Evolutionary conservation across 2,113 vertebrate species (phyloP), one percentile per base, ranked within the genome.

Genomic region (Oplegnathus fasciatus): DNA sequence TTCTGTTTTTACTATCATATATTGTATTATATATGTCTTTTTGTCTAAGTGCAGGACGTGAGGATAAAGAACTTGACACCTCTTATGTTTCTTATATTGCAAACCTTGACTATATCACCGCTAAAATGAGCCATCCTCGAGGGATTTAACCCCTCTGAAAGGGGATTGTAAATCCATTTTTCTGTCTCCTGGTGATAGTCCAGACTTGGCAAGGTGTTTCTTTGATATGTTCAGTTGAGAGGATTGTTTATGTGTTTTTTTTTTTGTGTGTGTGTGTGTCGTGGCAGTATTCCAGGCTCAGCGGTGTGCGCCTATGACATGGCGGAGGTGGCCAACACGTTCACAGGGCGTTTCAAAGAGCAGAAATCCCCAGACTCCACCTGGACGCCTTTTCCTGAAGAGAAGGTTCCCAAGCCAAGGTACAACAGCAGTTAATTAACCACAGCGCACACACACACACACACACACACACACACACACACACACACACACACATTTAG

Each of bases 251-350:
- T 80, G 65, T 83, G 58, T 60, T 82, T 68, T 85, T 82, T 15
- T 83, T 44, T 68, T 67, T 70, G 32, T 86, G 74, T 69, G 24
- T 78, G 5, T 64, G 71, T 86, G 83, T 91, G 88, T 83, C 11
- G 10, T 85, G 61, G 74, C 96, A 99, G 98, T 92, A 99, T 99
- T 93, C 98, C 98, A 44, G 98, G 98, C 80, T 99, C 98, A 54
- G 98, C 98, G 0, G 98, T 99, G 55, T 99, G 98, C 75, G 98
- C 98, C 87, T 99, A 99, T 75, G 98, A 99, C 94, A 98, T 99
- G 98, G 95, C 95, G 20, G 98, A 99, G 81, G 96, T 99, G 79
- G 97, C 98, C 90, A 97, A 86, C 84, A 97, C 98, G 10, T 99
- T 99, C 90, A 98, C 97, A 24, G 98, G 98, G 48, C 97, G 98